A percentile compares a stretch with the other conserved stretches of the same genome.
Evolutionary conservation across 2,113 vertebrate genomes (phyloP).

Genomic region (Macquaria australasica): DNA sequence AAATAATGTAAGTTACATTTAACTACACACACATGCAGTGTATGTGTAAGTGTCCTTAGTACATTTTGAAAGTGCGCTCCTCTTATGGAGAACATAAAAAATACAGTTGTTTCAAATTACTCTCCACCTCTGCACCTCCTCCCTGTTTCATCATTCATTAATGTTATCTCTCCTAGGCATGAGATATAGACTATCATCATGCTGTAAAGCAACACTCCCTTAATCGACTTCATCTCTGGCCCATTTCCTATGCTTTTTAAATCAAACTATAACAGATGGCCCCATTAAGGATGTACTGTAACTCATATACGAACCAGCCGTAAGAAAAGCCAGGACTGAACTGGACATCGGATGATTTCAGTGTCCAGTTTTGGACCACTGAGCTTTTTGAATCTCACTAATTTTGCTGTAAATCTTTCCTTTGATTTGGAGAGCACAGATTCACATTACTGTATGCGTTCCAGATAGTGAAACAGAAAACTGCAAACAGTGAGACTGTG

Average conservation of each 20-base stretch:
- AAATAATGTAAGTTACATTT: conserved; percentile 48
- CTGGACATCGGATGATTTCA: conserved; percentile 14
- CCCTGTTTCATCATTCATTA: conserved; percentile 50
- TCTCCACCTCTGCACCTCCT: conserved; percentile 36
- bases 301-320: conserved; percentile 18
- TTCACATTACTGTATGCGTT: background rate
- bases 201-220: conserved; percentile 39
- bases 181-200: conserved; percentile 8
- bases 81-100: conserved; percentile 23
- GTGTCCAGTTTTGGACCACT: background rate
- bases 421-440: background rate
- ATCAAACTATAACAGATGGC: conserved; percentile 52
- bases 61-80: conserved; percentile 6
- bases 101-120: conserved; percentile 35
- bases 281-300: conserved; percentile 38
- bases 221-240: conserved; percentile 40
- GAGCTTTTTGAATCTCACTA: background rate
- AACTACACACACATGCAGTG: background rate
- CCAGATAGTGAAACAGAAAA: conserved; percentile 25
- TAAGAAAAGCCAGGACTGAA: conserved; percentile 10
- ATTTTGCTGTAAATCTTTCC: conserved; percentile 20
- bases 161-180: conserved; percentile 42
- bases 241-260: conserved; percentile 60
- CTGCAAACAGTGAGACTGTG: background rate
- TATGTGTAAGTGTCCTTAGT: background rate